These are phyloP conservation scores for Drosophila insularis DNA, from an alignment of 1,140 invertebrate genomes.

Conservation along the genomic window DNA sequence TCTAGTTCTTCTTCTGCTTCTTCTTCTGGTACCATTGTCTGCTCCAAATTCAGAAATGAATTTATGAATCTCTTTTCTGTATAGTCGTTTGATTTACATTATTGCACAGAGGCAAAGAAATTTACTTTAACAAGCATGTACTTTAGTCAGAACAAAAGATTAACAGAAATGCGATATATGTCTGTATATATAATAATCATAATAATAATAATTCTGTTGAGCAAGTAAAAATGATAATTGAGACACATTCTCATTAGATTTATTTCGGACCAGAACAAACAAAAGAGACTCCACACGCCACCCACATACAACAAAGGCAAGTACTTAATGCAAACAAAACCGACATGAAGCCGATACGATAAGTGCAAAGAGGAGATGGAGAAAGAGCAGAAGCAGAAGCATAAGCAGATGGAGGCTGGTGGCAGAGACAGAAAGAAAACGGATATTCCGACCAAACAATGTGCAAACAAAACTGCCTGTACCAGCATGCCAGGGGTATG, in stretches of 20 bases:
- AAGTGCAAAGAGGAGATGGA: not conserved
- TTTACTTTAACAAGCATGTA: not conserved
- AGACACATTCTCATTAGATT: constrained; percentile 19
- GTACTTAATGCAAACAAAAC: constrained; percentile 70
- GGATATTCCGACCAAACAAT: constrained; percentile 56
- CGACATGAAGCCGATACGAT: constrained; percentile 11
- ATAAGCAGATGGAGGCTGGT: not conserved
- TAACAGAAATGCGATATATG: not conserved
- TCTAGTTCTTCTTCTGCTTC: not conserved
- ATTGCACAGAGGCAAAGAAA: not conserved
- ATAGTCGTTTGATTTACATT: constrained; percentile 17
- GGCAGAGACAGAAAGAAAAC: not conserved
- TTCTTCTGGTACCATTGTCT: not conserved
- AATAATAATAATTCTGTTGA: constrained; percentile 11
- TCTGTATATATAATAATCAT: not conserved
- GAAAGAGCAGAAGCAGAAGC: no score
- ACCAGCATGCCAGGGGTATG: constrained; percentile 42
- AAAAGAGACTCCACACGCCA: constrained; percentile 33
- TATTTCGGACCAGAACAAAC: constrained; percentile 25
- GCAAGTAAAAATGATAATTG: constrained; percentile 13
- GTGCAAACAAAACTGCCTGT: constrained; percentile 54
- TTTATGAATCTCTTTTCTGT: constrained; percentile 29
- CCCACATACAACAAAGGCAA: constrained; percentile 42
- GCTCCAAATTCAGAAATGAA: constrained; percentile 30
- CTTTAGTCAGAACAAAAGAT: constrained; percentile 4